Evolutionary conservation across 2,113 vertebrate genomes (phyloP), one percentile per base, ranked within the genome.

Genomic region (Sclerurus mexicanus): DNA sequence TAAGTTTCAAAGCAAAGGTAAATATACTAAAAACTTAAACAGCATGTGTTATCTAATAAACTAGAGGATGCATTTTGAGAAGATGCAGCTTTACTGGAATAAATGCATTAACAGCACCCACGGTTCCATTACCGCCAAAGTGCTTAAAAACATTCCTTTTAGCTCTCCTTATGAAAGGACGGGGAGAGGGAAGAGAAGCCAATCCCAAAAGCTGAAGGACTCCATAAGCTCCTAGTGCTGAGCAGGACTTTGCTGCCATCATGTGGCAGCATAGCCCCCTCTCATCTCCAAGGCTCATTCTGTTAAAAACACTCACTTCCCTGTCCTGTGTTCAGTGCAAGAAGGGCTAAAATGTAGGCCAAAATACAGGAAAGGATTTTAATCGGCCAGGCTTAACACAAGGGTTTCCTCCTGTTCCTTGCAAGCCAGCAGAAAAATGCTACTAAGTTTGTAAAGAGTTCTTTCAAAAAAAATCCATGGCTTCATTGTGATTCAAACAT

Each of bases 211-310:
- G 12, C 21, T 7, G 3, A 40, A 56, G 22, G 12, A 19, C 25
- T 17, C 15, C 2, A 2, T 7, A 31, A 60, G 13, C 16, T 25
- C 37, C 25, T 2, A 59, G 16, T 39, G 8, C 7, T 44, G 50
- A 44, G 33, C 21, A 35, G 84, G 69, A 52, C 52, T 75, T 75
- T 95, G 93, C 97, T 96, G 98, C 98, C 98, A 96, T 84, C 97
- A 1, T 94, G 98, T 94, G 98, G 98, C 73, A 24, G 50, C 42
- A 10, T 0, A 4, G 46, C 6, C 5, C 19, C 13, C 52, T 84
- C 42, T 7, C 19, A 24, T 7, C 37, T 53, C 56, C 0, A 1
- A 33, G 10, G 4, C 35, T 52, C 16, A 4, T 16, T 42, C 64
- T 42, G 6, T 1, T 14, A 20, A 71, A 73, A 84, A 46, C 23